Evolutionary conservation across 2,113 vertebrate genomes (phyloP), one percentile per base, ranked within the genome.

Genomic region (Monopterus albus): DNA sequence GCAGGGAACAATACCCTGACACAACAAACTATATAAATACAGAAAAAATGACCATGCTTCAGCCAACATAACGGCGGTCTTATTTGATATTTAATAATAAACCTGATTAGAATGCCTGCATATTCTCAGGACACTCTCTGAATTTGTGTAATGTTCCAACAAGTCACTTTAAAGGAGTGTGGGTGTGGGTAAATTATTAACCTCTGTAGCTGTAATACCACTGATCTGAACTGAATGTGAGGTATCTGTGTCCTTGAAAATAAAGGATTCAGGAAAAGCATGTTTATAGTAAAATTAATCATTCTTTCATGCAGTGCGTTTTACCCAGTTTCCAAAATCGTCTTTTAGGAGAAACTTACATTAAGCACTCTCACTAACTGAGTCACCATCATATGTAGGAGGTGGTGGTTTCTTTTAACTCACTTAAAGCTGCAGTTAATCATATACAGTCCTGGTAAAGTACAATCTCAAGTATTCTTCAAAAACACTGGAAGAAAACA

Each of bases 181-280:
- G 66, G 66, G 39, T 58, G 61, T 18, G 21, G 28, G 72, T 74
- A 20, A 74, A 79, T 85, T 1, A 88, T 79, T 81, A 85, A 79
- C 63, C 17, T 5, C 20, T 3, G 14, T 6, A 14, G 26, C 42
- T 18, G 13, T 7, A 51, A 53, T 6, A 29, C 17, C 45, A 13
- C 14, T 18, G 35, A 38, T n/a, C 4, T 56, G 15, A 8, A 3
- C 0, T 38, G 14, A 57, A 47, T n/a, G 13, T 20, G 2, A 15
- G 17, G 5, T 4, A 6, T 5, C 25, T 29, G 18, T 7, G 20
- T 38, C 14, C 15, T 46, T 25, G 6, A 28, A 1, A 7, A 2
- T 29, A 60, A 28, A 65, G 0, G 40, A 13, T n/a, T 66, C n/a
- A 28, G 38, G 51, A 50, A 28, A 23, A 49, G 55, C 10, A 45